phyloP scores from a whole-genome alignment of 2,888 invertebrate species.

The Ernsta delagoae region DNA sequence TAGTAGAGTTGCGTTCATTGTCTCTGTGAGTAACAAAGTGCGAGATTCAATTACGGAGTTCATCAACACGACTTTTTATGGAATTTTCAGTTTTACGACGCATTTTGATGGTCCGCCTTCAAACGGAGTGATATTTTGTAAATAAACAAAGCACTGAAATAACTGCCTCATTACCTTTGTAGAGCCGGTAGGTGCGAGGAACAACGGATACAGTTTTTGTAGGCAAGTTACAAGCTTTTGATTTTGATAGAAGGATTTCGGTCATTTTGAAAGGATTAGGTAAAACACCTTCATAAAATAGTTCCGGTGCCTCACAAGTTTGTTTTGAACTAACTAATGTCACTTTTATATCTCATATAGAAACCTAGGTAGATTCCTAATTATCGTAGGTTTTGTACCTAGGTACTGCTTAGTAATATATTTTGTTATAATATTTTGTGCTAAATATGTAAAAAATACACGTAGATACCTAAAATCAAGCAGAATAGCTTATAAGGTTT shows the following conservation, averaged over 20 bases:
- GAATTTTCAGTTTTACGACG: conserved; percentile 82
- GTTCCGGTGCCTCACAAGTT: neutral
- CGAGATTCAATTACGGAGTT: conserved; percentile 79
- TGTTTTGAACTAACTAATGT: conserved; percentile 10
- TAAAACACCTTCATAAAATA: conserved; percentile 39
- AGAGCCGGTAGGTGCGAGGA: conserved; percentile 73
- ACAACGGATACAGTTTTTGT: conserved; percentile 64
- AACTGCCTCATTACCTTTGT: conserved; percentile 83
- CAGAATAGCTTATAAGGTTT: no score
- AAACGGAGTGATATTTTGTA: conserved; percentile 85
- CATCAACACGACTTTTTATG: conserved; percentile 85
- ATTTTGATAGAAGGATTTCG: conserved; percentile 51
- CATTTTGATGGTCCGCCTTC: conserved; percentile 85
- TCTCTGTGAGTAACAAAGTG: conserved; percentile 77
- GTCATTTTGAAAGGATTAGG: conserved; percentile 45
- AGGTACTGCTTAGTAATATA: no score
- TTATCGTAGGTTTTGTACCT: no score
- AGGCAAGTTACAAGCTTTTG: conserved; percentile 52
- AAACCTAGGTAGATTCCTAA: no score
- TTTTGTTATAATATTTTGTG: no score
- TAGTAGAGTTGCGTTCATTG: conserved; percentile 72
- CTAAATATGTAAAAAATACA: no score
- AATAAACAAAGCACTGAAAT: conserved; percentile 84
- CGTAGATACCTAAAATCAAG: no score
- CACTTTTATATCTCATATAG: neutral